Conservation (phyloP, 2,113 vertebrate species). For the Brachypteracias leptosomus region DNA sequence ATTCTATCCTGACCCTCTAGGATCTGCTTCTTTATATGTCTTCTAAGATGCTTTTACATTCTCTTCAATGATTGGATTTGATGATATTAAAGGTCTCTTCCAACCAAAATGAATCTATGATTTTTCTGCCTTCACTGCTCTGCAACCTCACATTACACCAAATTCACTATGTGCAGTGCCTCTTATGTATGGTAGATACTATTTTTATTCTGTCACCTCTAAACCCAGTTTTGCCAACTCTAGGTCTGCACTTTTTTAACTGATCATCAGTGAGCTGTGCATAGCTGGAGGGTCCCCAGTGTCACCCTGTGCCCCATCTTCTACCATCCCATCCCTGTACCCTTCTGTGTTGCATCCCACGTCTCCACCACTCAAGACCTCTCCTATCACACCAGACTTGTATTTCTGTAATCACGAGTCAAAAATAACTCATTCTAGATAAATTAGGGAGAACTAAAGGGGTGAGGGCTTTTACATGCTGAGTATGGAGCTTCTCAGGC, state of each 20-base stretch:
- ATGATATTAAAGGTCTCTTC: background rate
- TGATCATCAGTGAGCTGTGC: background rate
- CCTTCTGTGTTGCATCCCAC: background rate
- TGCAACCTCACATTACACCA: background rate
- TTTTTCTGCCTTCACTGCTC: background rate
- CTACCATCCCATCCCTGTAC: background rate
- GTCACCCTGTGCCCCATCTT: background rate
- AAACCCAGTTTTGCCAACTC: background rate
- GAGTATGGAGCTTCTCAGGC: background rate
- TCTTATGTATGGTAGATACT: background rate
- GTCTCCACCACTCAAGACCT: background rate
- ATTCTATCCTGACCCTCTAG: background rate
- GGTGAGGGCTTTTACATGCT: background rate
- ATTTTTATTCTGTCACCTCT: background rate
- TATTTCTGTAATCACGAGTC: background rate
- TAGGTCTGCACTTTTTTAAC: background rate
- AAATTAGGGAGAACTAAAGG: background rate
- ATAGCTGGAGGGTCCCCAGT: background rate
- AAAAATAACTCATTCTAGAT: background rate
- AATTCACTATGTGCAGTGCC: rapidly evolving
- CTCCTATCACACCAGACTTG: background rate
- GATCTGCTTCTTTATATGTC: background rate
- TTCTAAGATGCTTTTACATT: background rate
- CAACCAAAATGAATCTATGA: background rate
- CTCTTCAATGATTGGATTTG: background rate